Conservation (phyloP, 2,113 vertebrate genomes). For the Gasterosteus aculeatus region DNA sequence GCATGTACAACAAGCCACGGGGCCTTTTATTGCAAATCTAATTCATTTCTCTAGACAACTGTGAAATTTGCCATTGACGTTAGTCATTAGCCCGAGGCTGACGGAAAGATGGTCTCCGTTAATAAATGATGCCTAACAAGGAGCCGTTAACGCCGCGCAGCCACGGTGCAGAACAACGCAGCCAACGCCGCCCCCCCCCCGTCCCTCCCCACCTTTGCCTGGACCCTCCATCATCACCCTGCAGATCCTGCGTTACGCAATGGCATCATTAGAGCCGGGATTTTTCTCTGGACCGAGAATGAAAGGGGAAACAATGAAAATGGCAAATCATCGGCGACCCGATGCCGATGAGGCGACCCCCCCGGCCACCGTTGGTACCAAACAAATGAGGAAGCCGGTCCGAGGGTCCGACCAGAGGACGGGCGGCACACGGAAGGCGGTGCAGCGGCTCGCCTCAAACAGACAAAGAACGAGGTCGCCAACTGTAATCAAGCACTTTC, state of each 20-base stretch:
- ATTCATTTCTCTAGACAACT: constrained; percentile 99
- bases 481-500: constrained; percentile 47
- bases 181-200: constrained; percentile 35
- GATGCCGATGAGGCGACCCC: constrained; percentile 55
- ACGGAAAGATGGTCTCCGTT: constrained; percentile 99
- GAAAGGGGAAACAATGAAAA: no score
- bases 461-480: constrained; percentile 27
- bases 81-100: constrained; percentile 97
- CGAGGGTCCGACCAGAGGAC: constrained; percentile 30
- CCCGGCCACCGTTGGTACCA: constrained; percentile 61
- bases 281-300: constrained; percentile 72
- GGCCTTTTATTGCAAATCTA: constrained; percentile 97
- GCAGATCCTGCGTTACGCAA: constrained; percentile 93
- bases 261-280: constrained; percentile 90
- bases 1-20: constrained; percentile 95
- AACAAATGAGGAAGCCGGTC: constrained; percentile 57
- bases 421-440: background rate
- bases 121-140: constrained; percentile 99
- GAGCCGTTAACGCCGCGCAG: constrained; percentile 87
- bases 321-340: no score
- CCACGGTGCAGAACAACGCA: constrained; percentile 61
- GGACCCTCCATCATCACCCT: constrained; percentile 43
- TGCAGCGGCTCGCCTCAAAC: constrained; percentile 1
- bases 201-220: background rate
- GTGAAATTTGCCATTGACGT: constrained; percentile 99